A percentile compares a stretch with the other conserved stretches of the same genome.
phyloP scores from a whole-genome alignment of 2,797 vertebrate genomes.

The Trematomus bernacchii region DNA sequence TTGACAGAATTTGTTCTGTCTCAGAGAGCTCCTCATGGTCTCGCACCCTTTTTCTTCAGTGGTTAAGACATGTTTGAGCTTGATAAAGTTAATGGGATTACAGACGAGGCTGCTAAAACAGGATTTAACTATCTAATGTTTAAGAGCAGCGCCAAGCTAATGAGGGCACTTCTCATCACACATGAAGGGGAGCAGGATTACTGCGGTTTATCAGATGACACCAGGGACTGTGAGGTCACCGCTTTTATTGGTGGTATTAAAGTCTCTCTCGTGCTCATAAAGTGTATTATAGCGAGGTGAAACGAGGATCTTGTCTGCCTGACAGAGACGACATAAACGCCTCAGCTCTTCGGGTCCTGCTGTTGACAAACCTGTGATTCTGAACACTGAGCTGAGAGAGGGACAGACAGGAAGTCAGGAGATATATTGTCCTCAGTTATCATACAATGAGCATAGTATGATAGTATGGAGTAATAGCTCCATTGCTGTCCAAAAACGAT shows the following conservation, averaged over 20 bases:
- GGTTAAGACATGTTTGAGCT: conserved; percentile 63
- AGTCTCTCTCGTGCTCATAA: conserved; percentile 50
- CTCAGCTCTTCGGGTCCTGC: conserved; percentile 28
- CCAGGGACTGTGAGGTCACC: conserved; percentile 52
- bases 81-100: conserved; percentile 82
- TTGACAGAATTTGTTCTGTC: conserved; percentile 70
- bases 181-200: conserved; percentile 63
- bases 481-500: not conserved
- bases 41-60: conserved; percentile 58
- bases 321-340: conserved; percentile 35
- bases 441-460: not conserved
- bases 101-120: conserved; percentile 66
- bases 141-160: conserved; percentile 68
- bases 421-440: not conserved
- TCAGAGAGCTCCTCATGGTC: conserved; percentile 42
- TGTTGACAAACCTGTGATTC: conserved; percentile 25
- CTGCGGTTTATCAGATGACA: conserved; percentile 61
- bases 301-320: conserved; percentile 64
- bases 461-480: not conserved
- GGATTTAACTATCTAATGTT: conserved; percentile 72
- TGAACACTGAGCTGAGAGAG: conserved; percentile 10
- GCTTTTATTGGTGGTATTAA: conserved; percentile 58
- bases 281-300: conserved; percentile 47
- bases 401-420: not conserved
- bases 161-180: conserved; percentile 62